phyloP scores from a whole-genome alignment of 2,888 invertebrate species.

The Drosophila suboccidentalis region DNA sequence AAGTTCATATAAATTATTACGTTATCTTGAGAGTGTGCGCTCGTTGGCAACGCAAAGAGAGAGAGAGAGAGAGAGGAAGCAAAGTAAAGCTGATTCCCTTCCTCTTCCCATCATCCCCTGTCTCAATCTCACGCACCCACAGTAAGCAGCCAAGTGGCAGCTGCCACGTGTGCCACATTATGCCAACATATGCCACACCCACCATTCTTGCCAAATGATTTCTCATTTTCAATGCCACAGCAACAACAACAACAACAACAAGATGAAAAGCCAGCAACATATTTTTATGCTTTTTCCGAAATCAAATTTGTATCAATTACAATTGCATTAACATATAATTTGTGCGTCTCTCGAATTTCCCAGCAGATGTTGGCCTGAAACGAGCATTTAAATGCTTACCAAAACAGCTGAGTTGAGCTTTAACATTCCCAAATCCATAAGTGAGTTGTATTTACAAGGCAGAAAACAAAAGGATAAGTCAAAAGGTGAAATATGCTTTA shows the following conservation, averaged over 20 bases:
- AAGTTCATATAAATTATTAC: conserved; percentile 83
- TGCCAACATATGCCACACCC: conserved; percentile 62
- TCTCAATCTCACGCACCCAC: background rate
- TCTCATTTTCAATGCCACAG: conserved; percentile 70
- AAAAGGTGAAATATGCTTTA: background rate
- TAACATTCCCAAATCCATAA: conserved; percentile 1
- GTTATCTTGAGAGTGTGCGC: conserved; percentile 63
- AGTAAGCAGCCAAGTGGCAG: conserved; percentile 38
- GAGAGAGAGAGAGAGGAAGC: conserved; percentile 12
- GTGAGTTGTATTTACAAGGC: background rate
- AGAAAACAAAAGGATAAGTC: background rate
- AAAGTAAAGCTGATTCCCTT: conserved; percentile 10
- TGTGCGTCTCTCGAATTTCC: conserved; percentile 65
- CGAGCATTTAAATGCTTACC: conserved; percentile 55
- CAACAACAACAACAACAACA: conserved; percentile 4
- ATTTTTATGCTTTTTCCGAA: conserved; percentile 63
- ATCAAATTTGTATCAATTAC: conserved; percentile 83
- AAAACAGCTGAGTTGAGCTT: conserved; percentile 15
- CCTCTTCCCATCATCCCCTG: background rate
- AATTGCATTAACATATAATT: conserved; percentile 82
- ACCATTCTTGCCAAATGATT: conserved; percentile 63
- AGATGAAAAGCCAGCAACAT: conserved; percentile 37
- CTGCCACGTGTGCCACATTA: conserved; percentile 64
- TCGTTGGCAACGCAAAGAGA: conserved; percentile 34
- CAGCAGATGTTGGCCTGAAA: conserved; percentile 50